Evolutionary conservation across 2,888 invertebrate species (phyloP), one percentile per base, ranked within the genome.

Genomic region (Ptychoptera contaminata): DNA sequence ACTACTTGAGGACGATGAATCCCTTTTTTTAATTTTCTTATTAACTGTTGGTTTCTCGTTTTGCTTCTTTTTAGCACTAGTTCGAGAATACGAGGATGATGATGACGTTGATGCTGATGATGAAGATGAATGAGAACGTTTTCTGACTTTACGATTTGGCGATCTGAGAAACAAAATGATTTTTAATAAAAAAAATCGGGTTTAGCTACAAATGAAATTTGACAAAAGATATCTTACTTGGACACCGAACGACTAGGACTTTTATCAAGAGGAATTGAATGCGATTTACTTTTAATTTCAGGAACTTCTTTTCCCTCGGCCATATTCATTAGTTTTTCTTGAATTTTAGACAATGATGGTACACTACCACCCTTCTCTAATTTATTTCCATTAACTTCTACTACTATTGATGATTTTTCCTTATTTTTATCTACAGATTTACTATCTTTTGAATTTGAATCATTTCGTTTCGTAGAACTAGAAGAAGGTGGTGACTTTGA

Each of bases 241-340:
- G 52, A 49, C 38, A 39, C 35, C 3, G 50, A 51, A 9, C 50
- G 47, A 40, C 49, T 51, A 23, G 46, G 43, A 15, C 44, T 47
- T 35, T 43, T 45, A 15, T 47, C 45, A 14, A 30, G 39, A 10
- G 48, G 43, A 16, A 29, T 39, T 3, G 58, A 57, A 29, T 55
- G 50, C 15, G 56, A 56, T 16, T 47, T 50, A 15, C 43, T 47
- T 14, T 39, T 43, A 40, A 35, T 46, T 40, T 48, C 45, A 8
- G 42, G 16, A n/a, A 34, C 30, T 16, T 46, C 43, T 14, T 44
- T 69, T 15, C 67, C 69, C 44, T 74, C 75, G 1, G 76, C 74
- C 55, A 76, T 67, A 47, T 73, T 74, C 67, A 76, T 67, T 49
- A 76, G 59, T 55, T 76, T 76, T 5, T 74, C 76, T 58, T 77